Evolutionary conservation across 2,797 vertebrate species (phyloP).

Genomic region (Sebastes iracundus): DNA sequence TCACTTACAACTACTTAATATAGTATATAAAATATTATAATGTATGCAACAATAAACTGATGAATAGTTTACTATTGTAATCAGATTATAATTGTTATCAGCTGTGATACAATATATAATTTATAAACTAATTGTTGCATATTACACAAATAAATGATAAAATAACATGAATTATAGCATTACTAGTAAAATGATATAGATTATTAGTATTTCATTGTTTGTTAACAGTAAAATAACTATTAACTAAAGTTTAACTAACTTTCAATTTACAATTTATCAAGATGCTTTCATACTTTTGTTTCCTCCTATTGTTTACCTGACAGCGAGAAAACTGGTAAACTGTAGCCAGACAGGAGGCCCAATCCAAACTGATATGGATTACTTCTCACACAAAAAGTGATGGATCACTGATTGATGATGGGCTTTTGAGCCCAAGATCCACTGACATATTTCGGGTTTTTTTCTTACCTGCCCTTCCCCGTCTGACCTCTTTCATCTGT

Average conservation of each 20-base stretch:
- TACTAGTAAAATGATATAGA: accelerated
- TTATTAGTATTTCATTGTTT: too few species aligned
- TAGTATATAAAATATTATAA: too few species aligned
- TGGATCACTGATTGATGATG: conserved; percentile 42
- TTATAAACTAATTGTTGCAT: too few species aligned
- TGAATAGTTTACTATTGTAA: too few species aligned
- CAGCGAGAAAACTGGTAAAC: background rate
- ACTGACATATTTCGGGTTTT: conserved; percentile 12
- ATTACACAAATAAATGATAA: too few species aligned
- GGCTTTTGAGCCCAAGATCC: conserved; percentile 13
- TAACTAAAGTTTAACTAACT: too few species aligned
- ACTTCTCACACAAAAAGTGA: conserved; percentile 19
- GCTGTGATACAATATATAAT: too few species aligned
- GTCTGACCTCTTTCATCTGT: background rate
- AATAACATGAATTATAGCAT: too few species aligned
- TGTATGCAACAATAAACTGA: too few species aligned
- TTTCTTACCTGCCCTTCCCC: background rate
- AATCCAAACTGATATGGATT: conserved; percentile 33
- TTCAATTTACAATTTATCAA: background rate
- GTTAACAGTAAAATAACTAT: too few species aligned
- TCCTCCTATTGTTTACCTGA: background rate
- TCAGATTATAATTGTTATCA: too few species aligned
- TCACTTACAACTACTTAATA: too few species aligned
- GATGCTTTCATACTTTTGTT: conserved; percentile 9
- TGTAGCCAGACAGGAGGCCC: conserved; percentile 20